These are phyloP conservation scores for Camponotus vicinus DNA, from an alignment of 1,140 invertebrate genomes.

Conservation along the genomic window DNA sequence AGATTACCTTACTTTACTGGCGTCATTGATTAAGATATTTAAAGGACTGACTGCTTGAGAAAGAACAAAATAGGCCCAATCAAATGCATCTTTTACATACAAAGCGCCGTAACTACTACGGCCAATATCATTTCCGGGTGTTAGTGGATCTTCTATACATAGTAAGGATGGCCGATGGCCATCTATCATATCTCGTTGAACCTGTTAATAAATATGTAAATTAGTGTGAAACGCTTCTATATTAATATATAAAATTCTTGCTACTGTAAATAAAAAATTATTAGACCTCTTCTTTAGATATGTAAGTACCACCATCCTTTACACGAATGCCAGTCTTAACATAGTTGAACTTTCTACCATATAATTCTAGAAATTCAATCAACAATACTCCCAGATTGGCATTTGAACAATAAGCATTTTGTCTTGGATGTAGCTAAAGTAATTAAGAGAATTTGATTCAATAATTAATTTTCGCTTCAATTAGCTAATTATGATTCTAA, in stretches of 20 bases:
- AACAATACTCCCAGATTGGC: conserved; percentile 97
- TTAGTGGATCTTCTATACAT: conserved; percentile 99
- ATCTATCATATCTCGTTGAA: conserved; percentile 96
- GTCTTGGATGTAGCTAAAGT: conserved; percentile 91
- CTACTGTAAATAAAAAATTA: conserved; percentile 20
- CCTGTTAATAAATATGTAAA: conserved; percentile 77
- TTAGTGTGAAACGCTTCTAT: neutral
- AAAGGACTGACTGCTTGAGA: conserved; percentile 92
- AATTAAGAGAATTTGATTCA: conserved; percentile 36
- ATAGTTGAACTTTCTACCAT: conserved; percentile 98
- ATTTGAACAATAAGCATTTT: conserved; percentile 88
- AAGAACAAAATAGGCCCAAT: conserved; percentile 96
- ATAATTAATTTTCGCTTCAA: neutral
- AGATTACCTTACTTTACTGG: conserved; percentile 85
- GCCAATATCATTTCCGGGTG: conserved; percentile 98
- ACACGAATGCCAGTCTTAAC: conserved; percentile 97
- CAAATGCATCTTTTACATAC: conserved; percentile 97
- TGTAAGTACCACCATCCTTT: conserved; percentile 97
- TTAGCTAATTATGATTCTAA: neutral
- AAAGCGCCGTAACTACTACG: conserved; percentile 96
- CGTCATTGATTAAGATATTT: conserved; percentile 87
- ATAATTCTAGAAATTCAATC: conserved; percentile 99
- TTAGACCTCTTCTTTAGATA: conserved; percentile 95
- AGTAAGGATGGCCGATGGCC: conserved; percentile 96
- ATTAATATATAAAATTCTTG: neutral